Evolutionary conservation across 2,888 invertebrate species (phyloP).

Genomic region (Cabera pusaria): DNA sequence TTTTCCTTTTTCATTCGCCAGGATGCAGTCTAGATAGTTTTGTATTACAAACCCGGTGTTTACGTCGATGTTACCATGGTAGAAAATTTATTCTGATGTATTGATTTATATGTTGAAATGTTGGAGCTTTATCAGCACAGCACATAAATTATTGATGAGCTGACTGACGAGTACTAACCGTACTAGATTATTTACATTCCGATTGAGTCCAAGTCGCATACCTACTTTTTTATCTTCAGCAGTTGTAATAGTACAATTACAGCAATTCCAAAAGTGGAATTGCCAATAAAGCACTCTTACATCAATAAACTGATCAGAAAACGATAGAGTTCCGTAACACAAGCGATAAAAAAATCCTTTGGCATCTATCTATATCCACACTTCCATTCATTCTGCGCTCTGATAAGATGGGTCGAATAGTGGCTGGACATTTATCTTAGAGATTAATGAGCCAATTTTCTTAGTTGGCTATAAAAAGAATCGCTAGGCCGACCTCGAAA

Average conservation of each 20-base stretch:
- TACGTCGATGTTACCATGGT: constrained; percentile 15
- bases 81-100: constrained; percentile 18
- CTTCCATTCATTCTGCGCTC: constrained; percentile 69
- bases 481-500: constrained; percentile 70
- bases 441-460: constrained; percentile 84
- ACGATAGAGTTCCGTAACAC: constrained; percentile 47
- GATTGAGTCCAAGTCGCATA: constrained; percentile 15
- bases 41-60: constrained; percentile 8
- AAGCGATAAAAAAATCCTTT: constrained; percentile 55
- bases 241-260: constrained; percentile 18
- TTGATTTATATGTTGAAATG: constrained; percentile 26
- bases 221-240: constrained; percentile 21
- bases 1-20: constrained; percentile 7
- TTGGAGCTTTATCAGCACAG: constrained; percentile 26
- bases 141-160: constrained; percentile 31
- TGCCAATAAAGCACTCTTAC: constrained; percentile 41
- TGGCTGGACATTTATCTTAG: constrained; percentile 80
- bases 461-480: constrained; percentile 83
- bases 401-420: constrained; percentile 81
- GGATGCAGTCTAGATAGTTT: constrained; percentile 1
- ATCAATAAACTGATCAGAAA: constrained; percentile 45
- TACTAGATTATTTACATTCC: constrained; percentile 27
- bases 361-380: constrained; percentile 56
- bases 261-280: constrained; percentile 41
- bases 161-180: constrained; percentile 11